Evolutionary conservation across 2,888 invertebrate species (phyloP).

Genomic region (Darwinula stevensoni): DNA sequence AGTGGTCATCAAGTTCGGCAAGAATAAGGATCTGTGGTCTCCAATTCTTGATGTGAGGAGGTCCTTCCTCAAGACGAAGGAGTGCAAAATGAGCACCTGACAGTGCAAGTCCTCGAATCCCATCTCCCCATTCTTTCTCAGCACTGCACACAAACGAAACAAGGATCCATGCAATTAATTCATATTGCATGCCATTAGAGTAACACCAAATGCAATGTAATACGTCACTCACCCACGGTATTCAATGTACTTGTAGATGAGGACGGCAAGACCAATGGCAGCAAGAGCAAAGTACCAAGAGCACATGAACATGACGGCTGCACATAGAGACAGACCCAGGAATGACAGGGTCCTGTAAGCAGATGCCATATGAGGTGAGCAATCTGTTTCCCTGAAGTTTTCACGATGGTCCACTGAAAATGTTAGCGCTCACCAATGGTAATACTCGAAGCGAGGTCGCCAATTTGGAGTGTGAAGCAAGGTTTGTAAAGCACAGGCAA

Average conservation of each 20-base stretch:
- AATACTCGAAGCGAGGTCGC: conserved; percentile 91
- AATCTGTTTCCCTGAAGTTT: too few relatives aligned
- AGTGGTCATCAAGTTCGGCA: conserved; percentile 50
- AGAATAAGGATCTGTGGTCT: conserved; percentile 83
- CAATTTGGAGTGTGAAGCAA: conserved; percentile 85
- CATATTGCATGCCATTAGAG: background rate
- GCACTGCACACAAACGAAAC: conserved; percentile 30
- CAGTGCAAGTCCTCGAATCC: conserved; percentile 81
- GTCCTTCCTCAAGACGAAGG: conserved; percentile 58
- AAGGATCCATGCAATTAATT: conserved; percentile 5
- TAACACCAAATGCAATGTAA: too few relatives aligned
- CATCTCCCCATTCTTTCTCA: conserved; percentile 99
- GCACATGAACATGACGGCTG: conserved; percentile 94
- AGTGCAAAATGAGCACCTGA: conserved; percentile 89
- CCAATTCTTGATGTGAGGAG: conserved; percentile 98
- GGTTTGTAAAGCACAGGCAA: conserved; percentile 94
- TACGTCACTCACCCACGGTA: conserved; percentile 77
- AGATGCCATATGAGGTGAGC: too few relatives aligned
- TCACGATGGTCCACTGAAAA: too few relatives aligned
- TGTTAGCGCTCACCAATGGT: conserved; percentile 96
- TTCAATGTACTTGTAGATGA: conserved; percentile 92
- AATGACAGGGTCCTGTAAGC: conserved; percentile 49
- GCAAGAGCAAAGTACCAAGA: conserved; percentile 84
- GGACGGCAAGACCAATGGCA: conserved; percentile 76
- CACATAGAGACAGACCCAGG: conserved; percentile 54